Evolutionary conservation across 2,888 invertebrate genomes (phyloP), one percentile per base, ranked within the genome.

Genomic region (Didymodactylos carnosus): DNA sequence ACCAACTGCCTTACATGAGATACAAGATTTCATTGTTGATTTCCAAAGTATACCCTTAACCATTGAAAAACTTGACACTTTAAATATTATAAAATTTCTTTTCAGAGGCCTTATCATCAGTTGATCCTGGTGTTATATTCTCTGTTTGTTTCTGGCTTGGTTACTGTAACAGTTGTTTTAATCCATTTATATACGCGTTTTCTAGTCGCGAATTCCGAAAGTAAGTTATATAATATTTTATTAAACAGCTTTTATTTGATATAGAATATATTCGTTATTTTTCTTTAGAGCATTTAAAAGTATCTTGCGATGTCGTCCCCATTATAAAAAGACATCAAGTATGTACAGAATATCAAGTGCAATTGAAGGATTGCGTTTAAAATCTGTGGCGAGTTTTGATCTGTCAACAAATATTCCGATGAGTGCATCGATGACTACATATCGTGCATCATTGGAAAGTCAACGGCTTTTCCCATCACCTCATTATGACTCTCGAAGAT

Each of bases 121-220:
- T n/a, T 62, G 62, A 62, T 19, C 62, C 62, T 3, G 62, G 62
- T n/a, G 10, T 62, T 11, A n/a, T 87, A 0, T 88, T 88, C 84
- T 86, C 85, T 76, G 85, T 87, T 80, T 87, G 87, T 79, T 88
- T 88, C 74, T 88, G 88, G 88, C 84, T 88, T 2, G 88, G 88
- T 0, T 89, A 88, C 82, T 86, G 86, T 78, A 89, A 88, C 84
- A 88, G 88, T 0, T 87, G 88, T 23, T 84, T 88, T 76, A 88
- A 88, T 79, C 88, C 88, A 0, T 84, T 88, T 70, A 88, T 88
- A 76, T 88, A 88, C 81, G 88, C 88, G 5, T 78, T 87, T 82
- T 78, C 87, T 80, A 79, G 85, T 73, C 80, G 84, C 49, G 86
- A 86, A 77, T 85, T 86, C 79, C 84, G 71, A 71, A 74, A 29